A percentile compares a stretch with the other conserved stretches of the same genome.
These are phyloP conservation scores for Zoanthus sociatus DNA, from an alignment of 92 coral and sea anemone genomes.

Conservation along the genomic window DNA sequence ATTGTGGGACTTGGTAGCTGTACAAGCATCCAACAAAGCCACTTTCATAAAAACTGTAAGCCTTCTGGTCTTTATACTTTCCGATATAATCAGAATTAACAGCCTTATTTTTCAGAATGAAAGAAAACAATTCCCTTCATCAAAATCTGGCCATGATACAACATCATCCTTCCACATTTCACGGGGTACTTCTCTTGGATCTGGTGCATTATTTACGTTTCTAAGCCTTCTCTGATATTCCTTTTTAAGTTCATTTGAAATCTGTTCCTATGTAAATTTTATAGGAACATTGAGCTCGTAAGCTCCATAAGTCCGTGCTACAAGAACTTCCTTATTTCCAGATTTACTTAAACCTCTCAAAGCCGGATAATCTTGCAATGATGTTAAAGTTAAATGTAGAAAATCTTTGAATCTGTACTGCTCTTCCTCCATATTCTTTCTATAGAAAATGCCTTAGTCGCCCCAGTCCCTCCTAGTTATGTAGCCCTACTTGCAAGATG, in stretches of 20 bases:
- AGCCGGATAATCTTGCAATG: background rate
- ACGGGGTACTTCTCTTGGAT: background rate
- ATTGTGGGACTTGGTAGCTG: background rate
- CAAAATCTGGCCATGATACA: background rate
- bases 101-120: background rate
- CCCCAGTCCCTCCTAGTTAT: too few species aligned
- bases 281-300: background rate
- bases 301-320: constrained; percentile 40
- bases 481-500: too few species aligned
- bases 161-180: background rate
- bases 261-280: too few species aligned
- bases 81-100: too few species aligned
- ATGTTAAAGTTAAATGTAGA: background rate
- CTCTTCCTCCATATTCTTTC: too few species aligned
- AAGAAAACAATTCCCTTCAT: background rate
- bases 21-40: background rate
- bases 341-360: background rate
- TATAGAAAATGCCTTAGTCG: too few species aligned
- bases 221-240: background rate
- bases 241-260: too few species aligned
- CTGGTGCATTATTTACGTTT: background rate
- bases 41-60: background rate
- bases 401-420: background rate
- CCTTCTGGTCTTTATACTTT: too few species aligned
- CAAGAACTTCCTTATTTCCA: background rate